phyloP scores from a whole-genome alignment of 2,797 vertebrate genomes.

The Bufotes viridis region DNA sequence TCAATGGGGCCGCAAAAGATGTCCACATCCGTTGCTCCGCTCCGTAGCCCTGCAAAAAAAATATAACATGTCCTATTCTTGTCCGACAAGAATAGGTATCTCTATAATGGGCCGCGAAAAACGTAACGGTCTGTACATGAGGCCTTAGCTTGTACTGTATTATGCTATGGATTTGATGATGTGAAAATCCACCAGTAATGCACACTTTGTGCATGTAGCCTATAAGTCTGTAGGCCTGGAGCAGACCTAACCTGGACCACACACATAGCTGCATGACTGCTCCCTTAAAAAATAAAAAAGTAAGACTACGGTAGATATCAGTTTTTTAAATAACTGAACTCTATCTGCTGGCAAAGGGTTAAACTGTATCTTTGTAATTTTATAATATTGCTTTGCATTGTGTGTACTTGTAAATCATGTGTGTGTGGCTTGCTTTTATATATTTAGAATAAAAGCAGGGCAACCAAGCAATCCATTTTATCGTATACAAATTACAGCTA shows the following conservation, averaged over 20 bases:
- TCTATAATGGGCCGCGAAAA: too few relatives aligned
- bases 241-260: neutral
- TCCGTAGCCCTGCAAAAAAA: too few relatives aligned
- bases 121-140: too few relatives aligned
- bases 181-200: too few relatives aligned
- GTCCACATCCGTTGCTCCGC: too few relatives aligned
- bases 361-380: neutral
- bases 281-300: neutral
- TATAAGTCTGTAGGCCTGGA: too few relatives aligned
- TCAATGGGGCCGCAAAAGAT: too few relatives aligned
- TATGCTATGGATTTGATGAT: too few relatives aligned
- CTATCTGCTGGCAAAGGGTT: neutral
- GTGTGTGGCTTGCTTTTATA: conserved; percentile 10
- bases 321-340: too few relatives aligned
- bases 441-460: conserved; percentile 53
- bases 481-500: conserved; percentile 62
- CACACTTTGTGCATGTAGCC: neutral
- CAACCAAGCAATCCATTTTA: conserved; percentile 58
- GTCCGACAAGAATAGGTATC: too few relatives aligned
- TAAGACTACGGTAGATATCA: neutral
- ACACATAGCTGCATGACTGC: neutral
- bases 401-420: conserved; percentile 30
- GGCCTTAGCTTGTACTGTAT: too few relatives aligned
- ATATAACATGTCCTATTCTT: too few relatives aligned
- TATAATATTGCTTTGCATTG: conserved; percentile 7